Percentiles rank a stretch among this genome's conserved stretches.
Evolutionary conservation across 2,797 vertebrate genomes (phyloP).

Genomic region (Crenuchus spilurus): DNA sequence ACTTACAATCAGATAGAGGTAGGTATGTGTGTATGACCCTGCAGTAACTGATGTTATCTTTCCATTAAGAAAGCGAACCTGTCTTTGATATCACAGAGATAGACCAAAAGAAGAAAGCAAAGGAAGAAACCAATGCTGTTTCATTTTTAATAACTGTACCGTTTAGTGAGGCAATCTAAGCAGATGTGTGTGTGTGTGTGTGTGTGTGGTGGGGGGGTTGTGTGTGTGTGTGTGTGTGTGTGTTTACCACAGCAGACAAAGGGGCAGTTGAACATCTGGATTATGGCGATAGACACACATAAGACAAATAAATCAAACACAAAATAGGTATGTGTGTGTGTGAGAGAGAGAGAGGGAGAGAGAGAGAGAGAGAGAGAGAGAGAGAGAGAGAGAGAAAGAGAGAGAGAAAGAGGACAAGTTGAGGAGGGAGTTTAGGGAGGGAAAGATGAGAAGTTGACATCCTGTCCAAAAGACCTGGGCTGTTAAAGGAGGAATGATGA

Average conservation of each 20-base stretch:
- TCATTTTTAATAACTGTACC: conserved; percentile 59
- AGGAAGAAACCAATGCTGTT: conserved; percentile 56
- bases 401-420: neutral
- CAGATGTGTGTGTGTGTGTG: conserved; percentile 42
- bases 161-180: conserved; percentile 57
- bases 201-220: neutral
- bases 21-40: conserved; percentile 29
- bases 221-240: conserved; percentile 20
- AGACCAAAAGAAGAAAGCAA: conserved; percentile 55
- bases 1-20: conserved; percentile 54
- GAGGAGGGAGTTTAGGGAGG: neutral
- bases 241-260: conserved; percentile 35
- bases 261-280: conserved; percentile 77
- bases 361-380: neutral
- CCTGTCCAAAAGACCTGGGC: neutral
- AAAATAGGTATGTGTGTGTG: conserved; percentile 56
- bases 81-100: conserved; percentile 59
- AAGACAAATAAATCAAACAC: conserved; percentile 78
- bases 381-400: neutral
- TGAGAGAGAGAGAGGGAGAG: conserved; percentile 26
- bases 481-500: neutral
- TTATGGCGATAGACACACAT: conserved; percentile 72
- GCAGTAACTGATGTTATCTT: conserved; percentile 62
- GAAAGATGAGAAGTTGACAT: neutral
- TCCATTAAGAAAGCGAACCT: conserved; percentile 48